phyloP scores from a whole-genome alignment of 2,113 vertebrate genomes.

The Alexandromys fortis region DNA sequence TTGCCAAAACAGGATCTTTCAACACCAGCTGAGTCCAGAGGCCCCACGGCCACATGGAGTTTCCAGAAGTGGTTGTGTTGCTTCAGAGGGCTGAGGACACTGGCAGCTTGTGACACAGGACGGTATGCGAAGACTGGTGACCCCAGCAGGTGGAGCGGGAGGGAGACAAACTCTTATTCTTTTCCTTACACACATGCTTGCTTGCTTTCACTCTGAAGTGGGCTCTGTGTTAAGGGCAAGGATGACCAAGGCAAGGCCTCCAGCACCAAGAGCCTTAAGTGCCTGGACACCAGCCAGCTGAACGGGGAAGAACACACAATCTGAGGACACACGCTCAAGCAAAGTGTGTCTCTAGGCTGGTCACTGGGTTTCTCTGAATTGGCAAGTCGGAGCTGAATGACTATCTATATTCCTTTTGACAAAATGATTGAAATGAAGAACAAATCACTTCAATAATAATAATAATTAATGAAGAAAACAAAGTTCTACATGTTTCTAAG shows the following conservation, averaged over 20 bases:
- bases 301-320: neutral
- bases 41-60: neutral
- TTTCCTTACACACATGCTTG: neutral
- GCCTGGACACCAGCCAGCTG: fast-evolving
- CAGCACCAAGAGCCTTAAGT: neutral
- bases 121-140: neutral
- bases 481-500: neutral
- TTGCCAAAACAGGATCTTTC: neutral
- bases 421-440: neutral
- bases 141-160: neutral
- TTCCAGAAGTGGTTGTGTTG: neutral
- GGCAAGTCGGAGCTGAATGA: neutral
- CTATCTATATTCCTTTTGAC: neutral
- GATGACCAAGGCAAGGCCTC: neutral
- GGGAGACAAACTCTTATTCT: fast-evolving
- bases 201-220: neutral
- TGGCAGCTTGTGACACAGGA: neutral
- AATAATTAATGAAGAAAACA: neutral
- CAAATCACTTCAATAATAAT: neutral
- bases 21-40: neutral
- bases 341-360: neutral
- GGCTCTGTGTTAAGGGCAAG: neutral
- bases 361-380: neutral
- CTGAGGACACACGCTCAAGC: neutral
- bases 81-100: neutral